phyloP scores from a whole-genome alignment of 2,888 invertebrate genomes.

The Chrysolina americana region DNA sequence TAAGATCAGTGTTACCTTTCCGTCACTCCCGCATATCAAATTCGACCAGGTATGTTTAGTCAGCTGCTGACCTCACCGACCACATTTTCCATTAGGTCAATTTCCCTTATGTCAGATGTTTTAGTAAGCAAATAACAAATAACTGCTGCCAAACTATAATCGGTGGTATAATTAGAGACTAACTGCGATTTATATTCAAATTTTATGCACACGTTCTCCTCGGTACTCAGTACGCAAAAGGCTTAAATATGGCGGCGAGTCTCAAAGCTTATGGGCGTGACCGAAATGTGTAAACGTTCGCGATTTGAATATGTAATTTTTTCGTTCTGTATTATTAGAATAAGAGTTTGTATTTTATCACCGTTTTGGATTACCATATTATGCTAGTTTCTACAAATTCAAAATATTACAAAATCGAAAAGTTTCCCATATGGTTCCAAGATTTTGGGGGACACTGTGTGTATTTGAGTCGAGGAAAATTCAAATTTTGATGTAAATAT shows the following conservation, averaged over 20 bases:
- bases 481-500: too few species aligned
- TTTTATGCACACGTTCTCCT: constrained; percentile 46
- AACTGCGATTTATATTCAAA: constrained; percentile 45
- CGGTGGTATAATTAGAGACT: constrained; percentile 47
- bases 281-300: constrained; percentile 34
- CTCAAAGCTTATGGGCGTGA: constrained; percentile 43
- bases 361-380: neutral
- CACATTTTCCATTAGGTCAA: constrained; percentile 41
- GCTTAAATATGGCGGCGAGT: constrained; percentile 39
- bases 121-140: constrained; percentile 38
- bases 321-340: constrained; percentile 24
- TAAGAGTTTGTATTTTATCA: constrained; percentile 5
- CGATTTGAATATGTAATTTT: constrained; percentile 36
- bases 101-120: constrained; percentile 41
- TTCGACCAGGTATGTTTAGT: constrained; percentile 26
- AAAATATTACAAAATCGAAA: neutral
- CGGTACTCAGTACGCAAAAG: constrained; percentile 34
- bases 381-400: neutral
- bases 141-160: constrained; percentile 45
- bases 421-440: too few species aligned
- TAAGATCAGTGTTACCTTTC: neutral
- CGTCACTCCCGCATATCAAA: constrained; percentile 13
- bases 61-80: constrained; percentile 40
- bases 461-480: too few species aligned
- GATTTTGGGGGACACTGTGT: too few species aligned